Evolutionary conservation across 2,888 invertebrate species (phyloP), one percentile per base, ranked within the genome.

Genomic region (Hemicrepidius hirtus): DNA sequence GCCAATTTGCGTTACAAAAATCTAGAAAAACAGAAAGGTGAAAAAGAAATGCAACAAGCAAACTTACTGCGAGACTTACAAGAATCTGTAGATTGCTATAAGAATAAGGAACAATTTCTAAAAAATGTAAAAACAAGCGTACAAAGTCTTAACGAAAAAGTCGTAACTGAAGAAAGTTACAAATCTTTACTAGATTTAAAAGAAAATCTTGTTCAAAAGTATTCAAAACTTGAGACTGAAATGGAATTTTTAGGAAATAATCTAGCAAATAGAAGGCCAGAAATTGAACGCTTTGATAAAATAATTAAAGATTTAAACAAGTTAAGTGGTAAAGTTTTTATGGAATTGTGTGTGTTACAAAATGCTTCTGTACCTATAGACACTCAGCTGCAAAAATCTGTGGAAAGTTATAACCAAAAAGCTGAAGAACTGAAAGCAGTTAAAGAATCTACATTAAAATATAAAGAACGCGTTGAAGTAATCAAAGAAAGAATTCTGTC

Each of bases 71-170:
- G 24, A 21, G 44, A 62, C 0, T 28, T 68, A 7, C 24, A 60
- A 40, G 20, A 16, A 12, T 0, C 62, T 16, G 50, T 53, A 1
- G 28, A 40, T 4, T 41, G 40, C 3, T 62, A 28, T 13, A 3
- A 62, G 3, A 68, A 49, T 28, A 62, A 62, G 13, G 32, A 62
- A 21, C 3, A 13, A 9, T 18, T 68, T 49, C 10, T 68, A n/a
- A 49, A 18, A 32, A 63, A 62, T 32, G 18, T 62, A 12, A 40
- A 62, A 37, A 28, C 49, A 5, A 60, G 60, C 12, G 41, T 62
- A 4, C 40, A 68, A 28, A 13, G 13, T 24, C 32, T 68, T 20
- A 60, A 62, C 20, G 53, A 68, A 32, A 50, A 62, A 53, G 28
- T 68, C 32, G 53, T 68, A 18, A 13, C 41, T 9, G 28, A 37